Evolutionary conservation across 2,888 invertebrate genomes (phyloP), one percentile per base, ranked within the genome.

Genomic region (Chloroclysta siterata): DNA sequence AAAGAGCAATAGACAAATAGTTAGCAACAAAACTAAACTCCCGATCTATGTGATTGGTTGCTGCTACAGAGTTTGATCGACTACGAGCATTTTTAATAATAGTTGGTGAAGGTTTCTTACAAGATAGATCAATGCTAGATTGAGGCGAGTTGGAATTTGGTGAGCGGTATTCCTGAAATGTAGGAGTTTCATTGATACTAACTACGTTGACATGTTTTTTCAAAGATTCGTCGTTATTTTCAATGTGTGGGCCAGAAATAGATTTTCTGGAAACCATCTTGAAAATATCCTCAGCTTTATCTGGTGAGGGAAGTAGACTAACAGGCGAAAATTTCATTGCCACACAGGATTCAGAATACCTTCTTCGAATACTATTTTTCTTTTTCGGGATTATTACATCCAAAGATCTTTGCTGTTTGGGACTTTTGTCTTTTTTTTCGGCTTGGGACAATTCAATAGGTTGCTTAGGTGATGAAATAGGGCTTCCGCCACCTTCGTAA

Each of bases 21-120:
- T 94, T 95, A 94, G 94, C 93, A 85, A 93, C 87, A 87, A 84
- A 87, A 90, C 90, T 90, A 77, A 84, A 82, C 76, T 89, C 84
- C 78, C 79, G 77, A 78, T 87, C 84, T 86, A 90, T 81, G 81
- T 85, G 86, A 74, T 85, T 73, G 64, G 79, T 77, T 70, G 84
- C 77, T 75, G 84, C 81, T 81, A 89, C 69, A 75, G 89, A 89
- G 75, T 81, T 80, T 55, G 89, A 86, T 69, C 89, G 83, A 69
- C 76, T 72, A 51, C 85, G 85, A 85, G 87, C 82, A 72, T 83
- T 85, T 73, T 87, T 88, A 73, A 86, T 86, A 74, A 86, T 87
- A 69, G 87, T 85, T 65, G 87, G 83, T 65, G 87, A 75, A 68
- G 88, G 88, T 78, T 84, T 82, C 66, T 77, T 80, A 61, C 74